Evolutionary conservation across 2,888 invertebrate genomes (phyloP), one percentile per base, ranked within the genome.

Genomic region (Drosophila flavopinicola): DNA sequence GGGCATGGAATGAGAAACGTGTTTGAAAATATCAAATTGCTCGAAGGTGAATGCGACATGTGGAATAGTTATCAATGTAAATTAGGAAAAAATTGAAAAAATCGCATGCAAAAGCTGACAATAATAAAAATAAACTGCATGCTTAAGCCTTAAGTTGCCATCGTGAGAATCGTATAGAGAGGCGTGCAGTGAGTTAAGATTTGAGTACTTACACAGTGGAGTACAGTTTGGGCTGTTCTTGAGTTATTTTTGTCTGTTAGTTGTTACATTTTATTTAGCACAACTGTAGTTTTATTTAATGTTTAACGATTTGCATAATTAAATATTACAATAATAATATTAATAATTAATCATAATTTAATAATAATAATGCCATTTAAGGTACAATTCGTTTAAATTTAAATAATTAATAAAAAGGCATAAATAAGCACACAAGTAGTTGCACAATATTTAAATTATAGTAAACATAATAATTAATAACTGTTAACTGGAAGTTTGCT

Each of bases 311-410:
- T 76, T 44, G 56, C 66, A 83, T 70, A 60, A 45, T 79, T 74
- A 65, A 66, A 68, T 71, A 72, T 57, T 66, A 70, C 53, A 75
- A 57, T 72, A 66, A 66, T 65, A 61, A 47, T 61, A 37, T 51
- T 57, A 61, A 54, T 59, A 45, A 35, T 44, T 70, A 51, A 63
- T 61, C 52, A 66, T 66, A 63, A 64, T 63, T 39, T 54, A 42
- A 59, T 73, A 53, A 64, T 78, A 56, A 59, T 57, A 66, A 69
- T 71, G 67, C 84, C 78, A 41, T 73, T 80, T 59, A 85, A 85
- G 85, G 83, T 80, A 85, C 85, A 76, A 71, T 75, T 80, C 76
- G 76, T 69, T 85, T 64, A 59, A 32, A 17, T 38, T 58, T 49
- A 66, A 57, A 39, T 54, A 70, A 67, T 73, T 60, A 59, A 45